A percentile compares a stretch with the other conserved stretches of the same genome.
These are phyloP conservation scores for Leptinotarsa juncta DNA, from an alignment of 2,888 invertebrate genomes.

Conservation along the genomic window DNA sequence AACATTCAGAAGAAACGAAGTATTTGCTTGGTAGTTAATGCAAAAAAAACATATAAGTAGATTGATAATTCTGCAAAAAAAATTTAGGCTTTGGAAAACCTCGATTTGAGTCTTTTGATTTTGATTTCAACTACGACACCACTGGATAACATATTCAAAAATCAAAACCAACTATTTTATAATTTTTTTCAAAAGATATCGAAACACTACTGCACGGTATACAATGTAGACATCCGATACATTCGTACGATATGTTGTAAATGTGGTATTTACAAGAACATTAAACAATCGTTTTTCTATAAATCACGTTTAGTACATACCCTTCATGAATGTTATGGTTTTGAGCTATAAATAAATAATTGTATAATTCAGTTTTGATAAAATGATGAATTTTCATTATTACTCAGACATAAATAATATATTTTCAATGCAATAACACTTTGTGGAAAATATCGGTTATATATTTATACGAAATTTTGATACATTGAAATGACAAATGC, in stretches of 20 bases:
- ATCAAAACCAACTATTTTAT: no score
- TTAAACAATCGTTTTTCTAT: background rate
- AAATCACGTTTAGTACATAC: background rate
- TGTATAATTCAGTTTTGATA: slow-evolving; percentile 7
- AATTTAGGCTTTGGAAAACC: no score
- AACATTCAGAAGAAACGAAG: no score
- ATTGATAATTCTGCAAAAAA: no score
- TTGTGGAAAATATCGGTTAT: slow-evolving; percentile 39
- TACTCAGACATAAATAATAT: slow-evolving; percentile 33
- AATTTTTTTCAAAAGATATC: no score
- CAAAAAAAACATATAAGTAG: no score
- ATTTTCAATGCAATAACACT: slow-evolving; percentile 35
- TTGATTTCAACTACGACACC: no score
- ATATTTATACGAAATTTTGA: slow-evolving; percentile 29
- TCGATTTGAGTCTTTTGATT: no score
- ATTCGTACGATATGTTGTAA: background rate
- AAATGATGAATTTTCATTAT: slow-evolving; percentile 33
- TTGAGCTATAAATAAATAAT: background rate
- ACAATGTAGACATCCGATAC: background rate
- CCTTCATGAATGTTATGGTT: background rate
- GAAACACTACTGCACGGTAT: no score
- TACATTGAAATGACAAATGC: slow-evolving; percentile 34
- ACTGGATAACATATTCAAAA: no score
- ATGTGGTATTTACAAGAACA: background rate
- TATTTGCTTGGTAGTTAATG: no score